Percentiles rank a stretch among this genome's conserved stretches.
phyloP scores from a whole-genome alignment of 2,113 vertebrate species.

The Ramphastos sulfuratus region DNA sequence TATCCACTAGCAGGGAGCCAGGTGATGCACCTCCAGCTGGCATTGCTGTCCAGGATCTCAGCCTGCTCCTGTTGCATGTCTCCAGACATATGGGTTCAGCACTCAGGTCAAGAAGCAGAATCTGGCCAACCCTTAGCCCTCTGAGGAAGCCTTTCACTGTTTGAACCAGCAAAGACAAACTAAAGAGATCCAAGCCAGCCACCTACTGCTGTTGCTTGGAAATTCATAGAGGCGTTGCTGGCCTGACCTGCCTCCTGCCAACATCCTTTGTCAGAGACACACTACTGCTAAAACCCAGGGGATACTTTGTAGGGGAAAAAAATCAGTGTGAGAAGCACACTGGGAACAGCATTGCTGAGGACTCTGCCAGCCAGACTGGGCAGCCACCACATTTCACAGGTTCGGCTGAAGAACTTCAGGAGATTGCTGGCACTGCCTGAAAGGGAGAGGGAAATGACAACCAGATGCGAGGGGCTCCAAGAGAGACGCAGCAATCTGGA shows the following conservation, averaged over 20 bases:
- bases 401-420: constrained; percentile 38
- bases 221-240: constrained; percentile 11
- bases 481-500: constrained; percentile 36
- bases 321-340: not conserved
- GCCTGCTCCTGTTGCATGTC: not conserved
- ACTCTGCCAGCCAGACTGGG: not conserved
- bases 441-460: constrained; percentile 54
- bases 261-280: not conserved
- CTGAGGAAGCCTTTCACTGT: not conserved
- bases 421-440: constrained; percentile 62
- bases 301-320: not conserved
- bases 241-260: not conserved
- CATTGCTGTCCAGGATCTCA: not conserved
- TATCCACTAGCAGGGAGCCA: fast-evolving
- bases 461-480: not conserved
- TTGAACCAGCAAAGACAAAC: not conserved
- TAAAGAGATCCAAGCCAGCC: constrained; percentile 70
- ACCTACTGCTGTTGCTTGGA: constrained; percentile 65
- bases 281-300: not conserved
- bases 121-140: not conserved
- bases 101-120: not conserved
- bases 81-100: not conserved
- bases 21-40: not conserved
- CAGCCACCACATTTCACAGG: constrained; percentile 53
- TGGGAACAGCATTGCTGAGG: constrained; percentile 2